phyloP scores from a whole-genome alignment of 2,113 vertebrate species.

The Cygnus buccinator region DNA sequence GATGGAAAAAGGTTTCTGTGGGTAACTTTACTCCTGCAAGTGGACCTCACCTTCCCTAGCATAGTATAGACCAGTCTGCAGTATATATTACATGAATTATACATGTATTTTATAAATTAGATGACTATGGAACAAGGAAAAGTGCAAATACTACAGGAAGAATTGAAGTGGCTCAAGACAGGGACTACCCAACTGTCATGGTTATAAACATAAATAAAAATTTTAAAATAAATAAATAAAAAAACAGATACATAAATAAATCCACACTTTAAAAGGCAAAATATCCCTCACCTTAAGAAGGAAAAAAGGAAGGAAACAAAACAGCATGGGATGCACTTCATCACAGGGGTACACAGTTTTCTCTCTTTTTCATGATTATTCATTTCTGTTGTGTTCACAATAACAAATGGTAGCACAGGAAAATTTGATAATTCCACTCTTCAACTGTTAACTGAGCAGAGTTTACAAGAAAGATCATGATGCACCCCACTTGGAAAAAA shows the following conservation, averaged over 20 bases:
- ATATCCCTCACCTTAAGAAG: not conserved
- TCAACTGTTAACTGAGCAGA: not conserved
- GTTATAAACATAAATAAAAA: not conserved
- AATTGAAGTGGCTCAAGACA: not conserved
- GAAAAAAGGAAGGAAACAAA: not conserved
- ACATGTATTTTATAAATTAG: not conserved
- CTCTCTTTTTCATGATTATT: not conserved
- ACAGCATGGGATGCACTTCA: not conserved
- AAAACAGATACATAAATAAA: not conserved
- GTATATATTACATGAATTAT: not conserved
- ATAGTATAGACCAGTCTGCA: not conserved
- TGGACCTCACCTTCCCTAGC: not conserved
- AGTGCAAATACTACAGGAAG: not conserved
- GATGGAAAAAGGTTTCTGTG: not conserved
- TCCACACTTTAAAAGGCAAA: not conserved
- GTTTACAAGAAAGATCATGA: not conserved
- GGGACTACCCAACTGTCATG: not conserved
- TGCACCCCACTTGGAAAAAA: not conserved
- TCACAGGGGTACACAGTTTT: not conserved
- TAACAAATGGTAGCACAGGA: not conserved
- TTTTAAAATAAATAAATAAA: not conserved
- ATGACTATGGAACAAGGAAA: slow-evolving; percentile 5
- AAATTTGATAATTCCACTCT: not conserved
- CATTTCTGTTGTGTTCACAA: not conserved
- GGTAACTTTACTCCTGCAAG: not conserved